Conservation (phyloP, 92 coral and sea anemone species). For the Phenganax subtilis region DNA sequence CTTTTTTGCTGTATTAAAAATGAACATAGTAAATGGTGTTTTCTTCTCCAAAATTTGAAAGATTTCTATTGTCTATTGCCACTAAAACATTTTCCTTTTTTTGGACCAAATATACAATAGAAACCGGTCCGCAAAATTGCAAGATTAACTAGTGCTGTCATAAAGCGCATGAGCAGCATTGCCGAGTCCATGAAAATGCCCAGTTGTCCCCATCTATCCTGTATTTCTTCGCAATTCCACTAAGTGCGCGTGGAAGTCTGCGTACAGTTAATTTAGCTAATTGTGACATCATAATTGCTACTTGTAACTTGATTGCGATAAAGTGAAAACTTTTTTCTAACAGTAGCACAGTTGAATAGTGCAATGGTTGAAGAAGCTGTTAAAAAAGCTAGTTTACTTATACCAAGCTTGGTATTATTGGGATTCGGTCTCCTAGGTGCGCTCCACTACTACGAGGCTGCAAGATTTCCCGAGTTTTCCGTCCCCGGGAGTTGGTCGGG, state of each 20-base stretch:
- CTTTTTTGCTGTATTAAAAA: too few relatives aligned
- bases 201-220: background rate
- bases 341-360: background rate
- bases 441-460: background rate
- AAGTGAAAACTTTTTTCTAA: background rate
- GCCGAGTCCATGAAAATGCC: too few relatives aligned
- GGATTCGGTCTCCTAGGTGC: background rate
- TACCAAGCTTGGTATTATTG: background rate
- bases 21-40: too few relatives aligned
- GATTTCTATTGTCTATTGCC: too few relatives aligned
- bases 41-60: too few relatives aligned
- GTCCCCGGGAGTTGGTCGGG: background rate
- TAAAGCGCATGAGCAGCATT: too few relatives aligned
- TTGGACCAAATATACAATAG: too few relatives aligned
- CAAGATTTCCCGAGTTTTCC: background rate
- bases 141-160: too few relatives aligned
- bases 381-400: background rate
- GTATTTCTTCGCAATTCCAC: background rate
- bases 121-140: too few relatives aligned
- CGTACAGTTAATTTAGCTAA: background rate
- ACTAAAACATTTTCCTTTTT: too few relatives aligned
- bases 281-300: background rate
- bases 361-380: conserved; percentile 18
- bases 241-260: background rate
- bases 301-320: background rate